Conservation (phyloP, 2,888 invertebrate species). For the Synergus gifuensis region DNA sequence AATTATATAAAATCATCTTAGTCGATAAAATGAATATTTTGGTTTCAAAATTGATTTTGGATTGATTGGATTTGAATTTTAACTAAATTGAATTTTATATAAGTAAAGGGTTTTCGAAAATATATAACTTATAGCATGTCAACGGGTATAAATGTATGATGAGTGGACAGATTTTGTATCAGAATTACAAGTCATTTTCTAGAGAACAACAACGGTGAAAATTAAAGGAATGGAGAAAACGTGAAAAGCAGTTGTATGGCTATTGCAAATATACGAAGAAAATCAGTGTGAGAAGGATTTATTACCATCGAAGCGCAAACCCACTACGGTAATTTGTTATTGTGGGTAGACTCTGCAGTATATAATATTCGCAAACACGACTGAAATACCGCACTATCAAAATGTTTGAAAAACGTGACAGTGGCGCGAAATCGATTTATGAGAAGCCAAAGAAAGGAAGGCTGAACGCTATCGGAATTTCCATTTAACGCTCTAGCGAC, state of each 20-base stretch:
- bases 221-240: not conserved
- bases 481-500: slow-evolving; percentile 57
- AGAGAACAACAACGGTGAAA: too few species aligned
- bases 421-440: slow-evolving; percentile 57
- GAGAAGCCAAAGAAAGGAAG: slow-evolving; percentile 55
- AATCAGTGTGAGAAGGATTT: slow-evolving; percentile 30
- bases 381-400: slow-evolving; percentile 48
- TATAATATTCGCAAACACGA: slow-evolving; percentile 44
- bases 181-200: too few species aligned
- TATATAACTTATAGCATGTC: too few species aligned
- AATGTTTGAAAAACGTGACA: slow-evolving; percentile 54
- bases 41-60: too few species aligned
- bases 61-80: not conserved
- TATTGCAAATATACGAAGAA: slow-evolving; percentile 34
- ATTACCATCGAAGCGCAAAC: slow-evolving; percentile 38
- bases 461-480: slow-evolving; percentile 57
- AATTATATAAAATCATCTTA: not conserved
- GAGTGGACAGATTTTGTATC: too few species aligned
- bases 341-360: slow-evolving; percentile 42
- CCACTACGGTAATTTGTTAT: slow-evolving; percentile 40
- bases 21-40: too few species aligned
- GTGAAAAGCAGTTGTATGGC: slow-evolving; percentile 8
- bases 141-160: too few species aligned
- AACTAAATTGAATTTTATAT: too few species aligned
- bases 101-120: too few species aligned